Conservation (phyloP, 2,888 invertebrate species). For the Drosophila pegasa region DNA sequence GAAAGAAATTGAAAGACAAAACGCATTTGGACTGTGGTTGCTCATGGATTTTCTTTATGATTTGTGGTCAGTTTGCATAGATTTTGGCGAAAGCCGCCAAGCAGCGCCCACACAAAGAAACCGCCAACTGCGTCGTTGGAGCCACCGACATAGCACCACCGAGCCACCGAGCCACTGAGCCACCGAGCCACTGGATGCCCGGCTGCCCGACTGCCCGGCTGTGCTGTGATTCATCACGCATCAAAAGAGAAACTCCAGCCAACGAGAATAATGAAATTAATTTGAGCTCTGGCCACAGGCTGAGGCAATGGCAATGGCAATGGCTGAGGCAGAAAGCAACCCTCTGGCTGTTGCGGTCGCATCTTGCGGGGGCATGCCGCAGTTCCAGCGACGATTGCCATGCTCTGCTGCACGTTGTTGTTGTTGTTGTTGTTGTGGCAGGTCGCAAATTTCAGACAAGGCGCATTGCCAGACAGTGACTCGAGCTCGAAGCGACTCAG, state of each 20-base stretch:
- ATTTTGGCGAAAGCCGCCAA: slow-evolving; percentile 33
- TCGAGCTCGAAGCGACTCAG: slow-evolving; percentile 18
- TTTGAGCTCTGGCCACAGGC: slow-evolving; percentile 59
- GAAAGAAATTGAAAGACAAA: slow-evolving; percentile 36
- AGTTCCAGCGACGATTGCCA: slow-evolving; percentile 58
- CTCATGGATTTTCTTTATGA: slow-evolving; percentile 48
- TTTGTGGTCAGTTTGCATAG: slow-evolving; percentile 61
- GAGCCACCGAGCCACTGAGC: slow-evolving; percentile 2
- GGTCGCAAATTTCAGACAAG: slow-evolving; percentile 64
- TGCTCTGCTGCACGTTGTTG: slow-evolving; percentile 56
- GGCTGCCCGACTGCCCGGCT: too few relatives aligned
- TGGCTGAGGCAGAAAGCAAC: slow-evolving; percentile 14
- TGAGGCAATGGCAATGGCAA: background rate
- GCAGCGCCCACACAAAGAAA: slow-evolving; percentile 44
- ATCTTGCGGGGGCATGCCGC: slow-evolving; percentile 63
- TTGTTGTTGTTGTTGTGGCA: slow-evolving; percentile 55
- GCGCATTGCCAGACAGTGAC: slow-evolving; percentile 71
- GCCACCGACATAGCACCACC: slow-evolving; percentile 5
- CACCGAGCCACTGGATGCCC: slow-evolving; percentile 8
- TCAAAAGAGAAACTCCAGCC: slow-evolving; percentile 66
- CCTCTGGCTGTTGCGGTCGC: slow-evolving; percentile 43
- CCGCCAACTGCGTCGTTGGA: slow-evolving; percentile 16
- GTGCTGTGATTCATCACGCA: slow-evolving; percentile 68
- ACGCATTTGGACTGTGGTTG: slow-evolving; percentile 52
- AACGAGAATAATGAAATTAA: slow-evolving; percentile 75